Conservation (phyloP, 2,113 vertebrate genomes). For the Synodontis membranacea region DNA sequence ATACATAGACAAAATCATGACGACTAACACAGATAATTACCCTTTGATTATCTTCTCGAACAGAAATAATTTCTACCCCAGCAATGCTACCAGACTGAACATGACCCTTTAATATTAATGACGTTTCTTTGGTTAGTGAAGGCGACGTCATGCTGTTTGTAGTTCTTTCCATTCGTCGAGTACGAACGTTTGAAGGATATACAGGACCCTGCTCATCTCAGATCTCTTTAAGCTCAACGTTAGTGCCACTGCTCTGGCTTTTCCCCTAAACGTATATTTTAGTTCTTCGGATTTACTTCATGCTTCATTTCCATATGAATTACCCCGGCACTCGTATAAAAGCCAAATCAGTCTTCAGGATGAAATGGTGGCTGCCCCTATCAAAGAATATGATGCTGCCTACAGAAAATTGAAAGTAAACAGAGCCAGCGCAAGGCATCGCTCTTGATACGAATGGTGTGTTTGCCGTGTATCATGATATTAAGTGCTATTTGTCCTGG, state of each 20-base stretch:
- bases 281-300: not conserved
- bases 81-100: not conserved
- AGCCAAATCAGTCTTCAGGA: not conserved
- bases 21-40: not conserved
- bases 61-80: not conserved
- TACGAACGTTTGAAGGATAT: not conserved
- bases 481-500: not conserved
- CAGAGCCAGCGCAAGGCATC: not conserved
- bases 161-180: not conserved
- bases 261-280: slow-evolving; percentile 2
- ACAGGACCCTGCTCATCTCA: not conserved
- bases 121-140: not conserved
- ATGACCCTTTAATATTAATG: not conserved
- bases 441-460: slow-evolving; percentile 12
- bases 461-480: not conserved
- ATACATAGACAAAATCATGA: not conserved
- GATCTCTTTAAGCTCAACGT: not conserved
- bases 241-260: not conserved
- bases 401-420: slow-evolving; percentile 21
- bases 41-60: not conserved
- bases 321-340: not conserved
- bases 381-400: not conserved
- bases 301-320: slow-evolving; percentile 15
- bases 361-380: not conserved
- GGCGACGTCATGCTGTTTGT: not conserved